Base-by-base conservation (phyloP, 1,140 invertebrate species). In the Dendroctonus valens region DNA sequence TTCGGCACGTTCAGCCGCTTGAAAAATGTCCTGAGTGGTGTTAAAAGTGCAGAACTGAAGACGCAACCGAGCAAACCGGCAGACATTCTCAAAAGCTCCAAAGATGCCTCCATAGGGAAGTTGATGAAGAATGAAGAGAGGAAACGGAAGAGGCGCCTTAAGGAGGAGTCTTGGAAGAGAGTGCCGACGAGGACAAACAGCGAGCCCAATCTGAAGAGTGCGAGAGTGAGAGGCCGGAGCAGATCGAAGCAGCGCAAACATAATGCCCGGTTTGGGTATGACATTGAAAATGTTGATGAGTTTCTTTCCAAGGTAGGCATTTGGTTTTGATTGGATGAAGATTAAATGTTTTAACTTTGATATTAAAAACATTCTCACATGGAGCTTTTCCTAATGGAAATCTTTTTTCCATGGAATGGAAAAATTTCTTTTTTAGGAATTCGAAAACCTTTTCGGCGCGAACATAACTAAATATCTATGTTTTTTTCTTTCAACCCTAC, bases 281-380 rank as follows among this genome's bases (percentile, higher is more conserved):
- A 91, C 64, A 91, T 91, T 37, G 80, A 83, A 52, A 89, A 91
- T 76, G 82, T 91, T 41, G 88, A 91, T 68, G 83, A 83, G 39
- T 90, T 91, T 74, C 79, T 91, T 6, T 85, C 85, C 2, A 88
- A 89, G 81, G 87, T 88, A 77, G 75, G 72, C n/a, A n/a, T n/a
- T n/a, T n/a, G n/a, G n/a, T n/a, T n/a, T n/a, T n/a, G n/a, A n/a
- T n/a, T n/a, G n/a, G n/a, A n/a, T n/a, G n/a, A n/a, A n/a, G n/a
- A n/a, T n/a, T n/a, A n/a, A n/a, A n/a, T n/a, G n/a, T 46, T 9
- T 12, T 46, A 46, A 12, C 4, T 46, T 46, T 26, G 26, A 26
- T 26, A 26, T 26, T 26, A 26, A 26, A 26, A 26, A 3, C 3
- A 1, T 26, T 26, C 26, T 26, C 26, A 26, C 26, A 26, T 26